Evolutionary conservation across 2,113 vertebrate species (phyloP), one percentile per base, ranked within the genome.

Genomic region (Ahaetulla prasina): DNA sequence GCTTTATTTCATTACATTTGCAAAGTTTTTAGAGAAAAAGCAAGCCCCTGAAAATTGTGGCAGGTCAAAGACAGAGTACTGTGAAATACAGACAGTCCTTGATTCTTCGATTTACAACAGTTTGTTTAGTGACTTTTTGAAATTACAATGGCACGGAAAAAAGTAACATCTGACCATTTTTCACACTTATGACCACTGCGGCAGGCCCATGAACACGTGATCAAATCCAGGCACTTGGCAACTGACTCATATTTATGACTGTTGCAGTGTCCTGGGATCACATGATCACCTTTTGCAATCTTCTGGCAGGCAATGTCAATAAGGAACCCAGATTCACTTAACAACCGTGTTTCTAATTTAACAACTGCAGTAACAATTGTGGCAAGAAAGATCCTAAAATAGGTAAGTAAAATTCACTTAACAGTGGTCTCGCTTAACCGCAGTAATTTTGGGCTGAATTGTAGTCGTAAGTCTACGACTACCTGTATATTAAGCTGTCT

Each of bases 21-120:
- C 25, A 27, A 47, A n/a, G 27, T 23, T 53, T 86, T 85, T 89
- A 11, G 88, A 85, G 43, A 50, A 11, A 85, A 30, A 27, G 6
- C 53, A 89, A 22, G 30, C 20, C 39, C 87, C 89, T 18, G 80
- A 85, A 47, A 89, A 85, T 57, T 60, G 23, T 45, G 54, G 52
- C 50, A 74, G 14, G 35, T 14, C 47, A 16, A 22, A 1, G 60
- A 30, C 35, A 92, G 7, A 30, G 30, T 63, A 89, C 45, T 84
- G 6, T 23, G 27, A n/a, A 80, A 3, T 12, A n/a, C 12, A 68
- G 4, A 4, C 12, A 68, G 30, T 68, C 63, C 63, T 16, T 12
- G 0, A 63, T 11, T 68, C 63, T 30, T 16, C 30, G 0, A 63
- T 11, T 63, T n/a, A 14, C 30, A 5, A n/a, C 27, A 14, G 11